Percentiles rank a stretch among this genome's conserved stretches.
Conservation (phyloP, 2,113 vertebrate genomes). For the Takifugu flavidus region DNA sequence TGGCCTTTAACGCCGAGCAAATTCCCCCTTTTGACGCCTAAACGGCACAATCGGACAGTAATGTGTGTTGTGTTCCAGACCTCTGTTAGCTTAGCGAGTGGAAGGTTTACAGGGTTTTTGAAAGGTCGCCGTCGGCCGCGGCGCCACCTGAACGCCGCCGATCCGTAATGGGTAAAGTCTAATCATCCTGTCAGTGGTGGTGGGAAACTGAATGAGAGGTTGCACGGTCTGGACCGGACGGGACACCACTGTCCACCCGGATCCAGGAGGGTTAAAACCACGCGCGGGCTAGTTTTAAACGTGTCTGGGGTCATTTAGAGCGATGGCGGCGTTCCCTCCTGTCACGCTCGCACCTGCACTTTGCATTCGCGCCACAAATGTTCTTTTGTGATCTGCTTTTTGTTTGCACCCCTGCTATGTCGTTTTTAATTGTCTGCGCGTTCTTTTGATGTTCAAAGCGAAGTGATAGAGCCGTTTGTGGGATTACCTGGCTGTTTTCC, state of each 20-base stretch:
- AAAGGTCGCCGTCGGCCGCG: too few species aligned
- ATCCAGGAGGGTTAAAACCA: too few species aligned
- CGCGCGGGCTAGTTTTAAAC: too few species aligned
- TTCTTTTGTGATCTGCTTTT: constrained; percentile 63
- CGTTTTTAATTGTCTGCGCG: constrained; percentile 70
- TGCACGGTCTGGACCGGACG: too few species aligned
- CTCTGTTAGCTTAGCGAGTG: too few species aligned
- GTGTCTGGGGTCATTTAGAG: background rate
- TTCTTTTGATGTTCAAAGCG: constrained; percentile 80
- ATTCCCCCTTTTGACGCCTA: background rate
- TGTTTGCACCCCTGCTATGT: constrained; percentile 55
- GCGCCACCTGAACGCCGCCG: too few species aligned
- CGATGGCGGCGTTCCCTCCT: constrained; percentile 16
- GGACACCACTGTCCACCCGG: too few species aligned
- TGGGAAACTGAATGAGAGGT: too few species aligned
- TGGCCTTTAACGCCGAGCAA: background rate
- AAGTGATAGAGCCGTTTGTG: constrained; percentile 68
- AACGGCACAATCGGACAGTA: background rate
- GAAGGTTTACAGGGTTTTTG: too few species aligned
- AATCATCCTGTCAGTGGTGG: too few species aligned
- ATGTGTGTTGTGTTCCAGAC: too few species aligned
- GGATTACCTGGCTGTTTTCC: constrained; percentile 65
- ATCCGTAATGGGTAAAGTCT: too few species aligned
- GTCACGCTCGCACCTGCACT: constrained; percentile 44
- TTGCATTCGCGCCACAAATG: constrained; percentile 64